Evolutionary conservation across 2,113 vertebrate species (phyloP).

Genomic region (Pogonocichla stellata): DNA sequence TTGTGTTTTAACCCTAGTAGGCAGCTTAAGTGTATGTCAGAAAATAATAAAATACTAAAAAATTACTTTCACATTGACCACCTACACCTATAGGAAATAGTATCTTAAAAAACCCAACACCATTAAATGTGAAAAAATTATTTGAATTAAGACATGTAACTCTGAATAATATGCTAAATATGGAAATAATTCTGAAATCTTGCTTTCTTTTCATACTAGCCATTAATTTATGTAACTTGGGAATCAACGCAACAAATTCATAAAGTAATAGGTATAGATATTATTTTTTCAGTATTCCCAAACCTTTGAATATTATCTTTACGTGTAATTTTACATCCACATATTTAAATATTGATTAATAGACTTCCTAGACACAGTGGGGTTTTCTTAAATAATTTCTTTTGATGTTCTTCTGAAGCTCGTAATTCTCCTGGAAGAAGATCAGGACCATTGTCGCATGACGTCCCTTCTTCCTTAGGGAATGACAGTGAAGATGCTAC

Average conservation of each 20-base stretch:
- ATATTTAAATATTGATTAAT: not conserved
- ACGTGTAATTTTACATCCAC: not conserved
- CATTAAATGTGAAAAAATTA: not conserved
- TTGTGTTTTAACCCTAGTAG: not conserved
- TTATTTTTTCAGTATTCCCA: not conserved
- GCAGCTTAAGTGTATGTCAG: not conserved
- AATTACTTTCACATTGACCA: not conserved
- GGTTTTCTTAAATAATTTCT: not conserved
- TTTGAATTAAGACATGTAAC: not conserved
- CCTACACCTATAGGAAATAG: not conserved
- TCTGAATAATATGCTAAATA: not conserved
- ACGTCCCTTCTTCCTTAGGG: not conserved
- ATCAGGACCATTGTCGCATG: not conserved
- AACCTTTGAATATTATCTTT: not conserved
- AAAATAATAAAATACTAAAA: not conserved
- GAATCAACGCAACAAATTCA: not conserved
- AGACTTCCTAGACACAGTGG: not conserved
- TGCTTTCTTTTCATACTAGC: not conserved
- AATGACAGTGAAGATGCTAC: slow-evolving; percentile 1
- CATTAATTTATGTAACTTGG: not conserved
- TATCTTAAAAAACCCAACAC: not conserved
- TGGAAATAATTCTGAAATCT: not conserved
- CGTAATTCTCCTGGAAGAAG: not conserved
- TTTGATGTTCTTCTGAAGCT: slow-evolving; percentile 24
- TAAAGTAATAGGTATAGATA: not conserved